phyloP scores from a whole-genome alignment of 2,888 invertebrate species.

The Drosophila monieri region DNA sequence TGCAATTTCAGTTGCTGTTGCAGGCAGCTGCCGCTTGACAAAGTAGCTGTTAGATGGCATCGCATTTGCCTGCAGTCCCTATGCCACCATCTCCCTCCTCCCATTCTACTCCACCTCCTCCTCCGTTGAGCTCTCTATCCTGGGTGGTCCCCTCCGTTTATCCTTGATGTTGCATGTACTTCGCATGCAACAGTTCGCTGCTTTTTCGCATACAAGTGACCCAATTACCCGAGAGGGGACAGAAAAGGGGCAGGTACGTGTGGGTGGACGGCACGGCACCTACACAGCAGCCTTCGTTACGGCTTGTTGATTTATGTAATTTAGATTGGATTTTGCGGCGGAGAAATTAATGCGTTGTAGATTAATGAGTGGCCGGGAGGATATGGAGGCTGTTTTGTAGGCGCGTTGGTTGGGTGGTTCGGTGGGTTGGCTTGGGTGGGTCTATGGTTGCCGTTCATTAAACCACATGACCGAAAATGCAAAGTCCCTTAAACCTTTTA shows the following conservation, averaged over 20 bases:
- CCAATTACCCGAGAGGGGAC: constrained; percentile 55
- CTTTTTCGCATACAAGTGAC: constrained; percentile 80
- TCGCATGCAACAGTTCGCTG: constrained; percentile 77
- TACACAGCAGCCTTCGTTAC: constrained; percentile 63
- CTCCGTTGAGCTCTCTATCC: background rate
- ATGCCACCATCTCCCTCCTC: background rate
- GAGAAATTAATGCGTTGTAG: constrained; percentile 76
- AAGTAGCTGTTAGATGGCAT: constrained; percentile 79
- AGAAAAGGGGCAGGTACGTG: constrained; percentile 2
- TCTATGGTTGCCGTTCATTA: constrained; percentile 21
- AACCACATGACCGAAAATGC: constrained; percentile 54
- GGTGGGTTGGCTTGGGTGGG: background rate
- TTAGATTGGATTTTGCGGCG: constrained; percentile 78
- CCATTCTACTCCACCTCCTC: background rate
- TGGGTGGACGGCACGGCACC: constrained; percentile 17
- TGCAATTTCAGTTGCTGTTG: constrained; percentile 34
- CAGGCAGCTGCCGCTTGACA: constrained; percentile 72
- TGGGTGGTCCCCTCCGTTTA: constrained; percentile 1
- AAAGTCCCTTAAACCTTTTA: constrained; percentile 71
- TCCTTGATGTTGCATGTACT: constrained; percentile 45
- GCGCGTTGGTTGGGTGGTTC: background rate
- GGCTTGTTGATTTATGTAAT: constrained; percentile 79
- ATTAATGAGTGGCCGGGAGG: constrained; percentile 75
- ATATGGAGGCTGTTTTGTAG: constrained; percentile 34
- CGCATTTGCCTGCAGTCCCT: constrained; percentile 57